Evolutionary conservation across 2,113 vertebrate genomes (phyloP).

Genomic region (Takifugu flavidus): DNA sequence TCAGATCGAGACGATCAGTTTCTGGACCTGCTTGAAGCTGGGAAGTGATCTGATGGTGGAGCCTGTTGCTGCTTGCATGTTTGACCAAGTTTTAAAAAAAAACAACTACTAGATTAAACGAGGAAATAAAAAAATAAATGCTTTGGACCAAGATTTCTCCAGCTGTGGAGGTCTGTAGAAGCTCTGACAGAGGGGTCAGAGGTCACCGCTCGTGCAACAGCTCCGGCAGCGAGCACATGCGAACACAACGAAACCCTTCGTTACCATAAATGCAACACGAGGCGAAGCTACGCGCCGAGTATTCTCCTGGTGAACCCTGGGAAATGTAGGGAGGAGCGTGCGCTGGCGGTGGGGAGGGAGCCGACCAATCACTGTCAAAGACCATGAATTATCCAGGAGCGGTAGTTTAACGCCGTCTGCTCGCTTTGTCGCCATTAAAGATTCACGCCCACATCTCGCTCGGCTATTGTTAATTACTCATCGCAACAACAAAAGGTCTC

Average conservation of each 20-base stretch:
- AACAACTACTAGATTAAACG: no score
- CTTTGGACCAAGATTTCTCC: constrained; percentile 11
- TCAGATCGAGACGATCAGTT: constrained; percentile 33
- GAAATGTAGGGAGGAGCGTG: constrained; percentile 23
- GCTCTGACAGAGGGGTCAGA: constrained; percentile 29
- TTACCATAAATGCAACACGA: constrained; percentile 59
- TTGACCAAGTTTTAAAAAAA: no score
- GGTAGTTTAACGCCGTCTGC: constrained; percentile 70
- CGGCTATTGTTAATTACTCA: constrained; percentile 79
- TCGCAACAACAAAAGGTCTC: constrained; percentile 71
- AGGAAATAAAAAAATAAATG: not conserved
- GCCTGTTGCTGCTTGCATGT: no score
- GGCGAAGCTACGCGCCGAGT: constrained; percentile 46
- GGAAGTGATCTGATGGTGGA: not conserved
- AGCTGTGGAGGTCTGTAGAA: not conserved
- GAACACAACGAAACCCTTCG: constrained; percentile 54
- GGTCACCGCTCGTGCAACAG: constrained; percentile 38
- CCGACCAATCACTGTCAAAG: constrained; percentile 67
- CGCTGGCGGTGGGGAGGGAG: constrained; percentile 36
- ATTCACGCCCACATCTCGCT: constrained; percentile 79
- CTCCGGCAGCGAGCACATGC: constrained; percentile 3
- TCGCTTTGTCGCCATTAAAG: constrained; percentile 79
- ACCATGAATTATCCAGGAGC: constrained; percentile 82
- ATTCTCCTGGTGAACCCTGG: constrained; percentile 36
- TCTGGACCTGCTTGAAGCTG: constrained; percentile 20